A percentile compares a stretch with the other conserved stretches of the same genome.
Evolutionary conservation across 2,888 invertebrate species (phyloP).

Genomic region (Polymixis flavicincta): DNA sequence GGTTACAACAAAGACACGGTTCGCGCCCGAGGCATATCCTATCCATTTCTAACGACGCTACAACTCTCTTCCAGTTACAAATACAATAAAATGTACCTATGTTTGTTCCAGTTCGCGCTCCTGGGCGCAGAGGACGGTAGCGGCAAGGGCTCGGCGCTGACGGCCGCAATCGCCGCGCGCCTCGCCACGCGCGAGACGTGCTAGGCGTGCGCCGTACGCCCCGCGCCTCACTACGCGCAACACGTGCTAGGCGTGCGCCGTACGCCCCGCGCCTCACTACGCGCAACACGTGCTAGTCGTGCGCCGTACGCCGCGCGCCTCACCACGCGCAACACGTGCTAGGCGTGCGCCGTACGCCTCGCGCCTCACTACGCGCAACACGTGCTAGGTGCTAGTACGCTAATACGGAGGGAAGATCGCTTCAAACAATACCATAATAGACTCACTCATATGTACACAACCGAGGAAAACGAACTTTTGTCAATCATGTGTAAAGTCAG

Average conservation of each 20-base stretch:
- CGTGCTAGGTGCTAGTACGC: conserved; percentile 42
- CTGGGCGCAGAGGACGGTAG: conserved; percentile 95
- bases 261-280: conserved; percentile 90
- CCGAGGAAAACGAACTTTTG: background rate
- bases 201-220: conserved; percentile 79
- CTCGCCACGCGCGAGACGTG: conserved; percentile 79
- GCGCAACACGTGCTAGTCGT: conserved; percentile 66
- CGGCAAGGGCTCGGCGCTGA: conserved; percentile 95
- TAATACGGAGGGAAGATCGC: background rate
- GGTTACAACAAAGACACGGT: too few species aligned
- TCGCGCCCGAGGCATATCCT: too few species aligned
- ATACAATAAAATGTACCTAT: background rate
- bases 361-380: conserved; percentile 84
- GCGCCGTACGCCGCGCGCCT: conserved; percentile 88
- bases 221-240: conserved; percentile 86
- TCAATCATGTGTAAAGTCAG: background rate
- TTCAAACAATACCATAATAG: conserved; percentile 4
- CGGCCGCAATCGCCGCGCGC: conserved; percentile 93
- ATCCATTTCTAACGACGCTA: too few species aligned
- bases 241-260: conserved; percentile 41
- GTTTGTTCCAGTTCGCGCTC: conserved; percentile 91
- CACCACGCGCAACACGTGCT: conserved; percentile 75
- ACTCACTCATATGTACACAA: conserved; percentile 4
- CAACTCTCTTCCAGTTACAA: background rate
- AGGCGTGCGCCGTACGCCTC: conserved; percentile 83